A percentile compares a stretch with the other conserved stretches of the same genome.
phyloP scores from a whole-genome alignment of 1,140 invertebrate genomes.

The Vanessa atalanta region DNA sequence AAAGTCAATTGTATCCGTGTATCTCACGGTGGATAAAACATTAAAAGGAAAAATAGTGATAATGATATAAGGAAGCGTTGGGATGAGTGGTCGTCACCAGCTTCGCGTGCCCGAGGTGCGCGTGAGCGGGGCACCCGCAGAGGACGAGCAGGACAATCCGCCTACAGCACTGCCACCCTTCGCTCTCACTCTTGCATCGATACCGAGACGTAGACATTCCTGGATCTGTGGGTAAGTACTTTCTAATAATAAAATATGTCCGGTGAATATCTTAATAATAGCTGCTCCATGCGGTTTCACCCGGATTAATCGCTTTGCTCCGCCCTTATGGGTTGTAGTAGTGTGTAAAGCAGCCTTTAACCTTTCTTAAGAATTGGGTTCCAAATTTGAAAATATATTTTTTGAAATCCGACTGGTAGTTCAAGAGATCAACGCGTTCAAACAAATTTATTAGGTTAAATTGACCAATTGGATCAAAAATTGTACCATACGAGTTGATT shows the following conservation, averaged over 20 bases:
- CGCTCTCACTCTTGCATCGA: constrained; percentile 66
- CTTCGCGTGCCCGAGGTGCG: constrained; percentile 72
- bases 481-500: no score
- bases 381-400: no score
- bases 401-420: no score
- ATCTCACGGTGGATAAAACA: neutral
- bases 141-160: constrained; percentile 60
- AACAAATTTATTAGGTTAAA: no score
- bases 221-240: constrained; percentile 74
- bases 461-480: no score
- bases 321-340: no score
- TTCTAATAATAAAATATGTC: neutral
- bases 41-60: constrained; percentile 14
- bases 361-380: no score
- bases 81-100: constrained; percentile 69
- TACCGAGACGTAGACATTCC: constrained; percentile 70
- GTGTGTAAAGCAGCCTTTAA: no score
- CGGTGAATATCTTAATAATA: no score
- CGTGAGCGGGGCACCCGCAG: constrained; percentile 62
- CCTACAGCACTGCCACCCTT: constrained; percentile 67
- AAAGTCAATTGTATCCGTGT: constrained; percentile 8
- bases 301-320: no score
- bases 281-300: no score
- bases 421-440: no score
- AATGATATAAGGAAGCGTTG: constrained; percentile 40